Percentiles rank a stretch among this genome's conserved stretches.
These are phyloP conservation scores for Grammatotria lemairii DNA, from an alignment of 2,113 vertebrate genomes.

Conservation along the genomic window DNA sequence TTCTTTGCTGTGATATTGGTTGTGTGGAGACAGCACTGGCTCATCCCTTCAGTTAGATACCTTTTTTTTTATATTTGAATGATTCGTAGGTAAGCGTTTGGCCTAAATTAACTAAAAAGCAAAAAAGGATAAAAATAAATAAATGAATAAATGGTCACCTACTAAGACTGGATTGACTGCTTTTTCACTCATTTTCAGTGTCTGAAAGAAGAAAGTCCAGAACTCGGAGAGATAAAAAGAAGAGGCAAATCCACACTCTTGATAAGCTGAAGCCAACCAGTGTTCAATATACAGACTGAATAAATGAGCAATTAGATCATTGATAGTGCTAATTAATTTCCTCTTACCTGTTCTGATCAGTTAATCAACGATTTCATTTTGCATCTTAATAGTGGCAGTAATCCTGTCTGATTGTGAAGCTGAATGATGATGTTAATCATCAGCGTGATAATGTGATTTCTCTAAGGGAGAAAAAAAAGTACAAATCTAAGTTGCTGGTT, in stretches of 20 bases:
- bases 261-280: not conserved
- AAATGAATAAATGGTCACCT: not conserved
- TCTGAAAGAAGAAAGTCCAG: not conserved
- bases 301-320: not conserved
- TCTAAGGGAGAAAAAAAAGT: not conserved
- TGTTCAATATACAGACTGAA: not conserved
- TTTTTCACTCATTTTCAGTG: not conserved
- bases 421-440: not conserved
- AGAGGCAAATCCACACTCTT: not conserved
- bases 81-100: not conserved
- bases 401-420: not conserved
- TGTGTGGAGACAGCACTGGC: not conserved
- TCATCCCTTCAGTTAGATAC: not conserved
- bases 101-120: not conserved
- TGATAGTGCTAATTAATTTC: not conserved
- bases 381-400: not conserved
- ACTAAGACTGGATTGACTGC: not conserved
- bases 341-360: not conserved
- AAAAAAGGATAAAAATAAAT: not conserved
- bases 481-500: not conserved
- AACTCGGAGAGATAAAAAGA: not conserved
- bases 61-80: not conserved
- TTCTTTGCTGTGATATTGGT: not conserved
- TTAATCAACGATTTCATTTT: not conserved
- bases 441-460: not conserved